A percentile compares a stretch with the other conserved stretches of the same genome.
These are phyloP conservation scores for Lagopus leucura DNA, from an alignment of 2,113 vertebrate genomes.

Conservation along the genomic window DNA sequence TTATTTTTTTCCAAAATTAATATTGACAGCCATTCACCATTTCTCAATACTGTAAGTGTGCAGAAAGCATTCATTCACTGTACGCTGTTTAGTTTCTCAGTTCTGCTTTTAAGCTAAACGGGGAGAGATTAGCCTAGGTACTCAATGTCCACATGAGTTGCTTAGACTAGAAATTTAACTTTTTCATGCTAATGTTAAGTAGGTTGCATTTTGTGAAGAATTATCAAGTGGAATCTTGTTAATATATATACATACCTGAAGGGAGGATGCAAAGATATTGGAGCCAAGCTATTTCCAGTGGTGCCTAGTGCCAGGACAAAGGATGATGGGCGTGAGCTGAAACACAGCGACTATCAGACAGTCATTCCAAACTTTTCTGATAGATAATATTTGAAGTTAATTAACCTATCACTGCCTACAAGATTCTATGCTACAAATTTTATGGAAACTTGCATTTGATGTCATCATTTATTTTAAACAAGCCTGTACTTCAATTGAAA, in stretches of 20 bases:
- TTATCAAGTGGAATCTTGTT: neutral
- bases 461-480: neutral
- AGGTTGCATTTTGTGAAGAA: neutral
- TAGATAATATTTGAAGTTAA: neutral
- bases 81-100: neutral
- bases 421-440: neutral
- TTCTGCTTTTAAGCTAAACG: no score
- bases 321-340: neutral
- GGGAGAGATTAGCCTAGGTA: no score
- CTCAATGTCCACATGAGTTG: no score
- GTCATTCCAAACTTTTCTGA: neutral
- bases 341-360: neutral
- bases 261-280: neutral
- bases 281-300: neutral
- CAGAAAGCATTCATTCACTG: neutral
- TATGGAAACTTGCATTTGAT: neutral
- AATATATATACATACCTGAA: neutral
- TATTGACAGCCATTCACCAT: neutral
- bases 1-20: conserved; percentile 3
- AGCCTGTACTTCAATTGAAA: neutral
- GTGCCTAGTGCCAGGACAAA: neutral
- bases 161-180: neutral
- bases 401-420: neutral
- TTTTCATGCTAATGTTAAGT: neutral
- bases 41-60: neutral